Base-by-base conservation (phyloP, 2,888 invertebrate genomes). In the Caenorhabditis doughertyi region DNA sequence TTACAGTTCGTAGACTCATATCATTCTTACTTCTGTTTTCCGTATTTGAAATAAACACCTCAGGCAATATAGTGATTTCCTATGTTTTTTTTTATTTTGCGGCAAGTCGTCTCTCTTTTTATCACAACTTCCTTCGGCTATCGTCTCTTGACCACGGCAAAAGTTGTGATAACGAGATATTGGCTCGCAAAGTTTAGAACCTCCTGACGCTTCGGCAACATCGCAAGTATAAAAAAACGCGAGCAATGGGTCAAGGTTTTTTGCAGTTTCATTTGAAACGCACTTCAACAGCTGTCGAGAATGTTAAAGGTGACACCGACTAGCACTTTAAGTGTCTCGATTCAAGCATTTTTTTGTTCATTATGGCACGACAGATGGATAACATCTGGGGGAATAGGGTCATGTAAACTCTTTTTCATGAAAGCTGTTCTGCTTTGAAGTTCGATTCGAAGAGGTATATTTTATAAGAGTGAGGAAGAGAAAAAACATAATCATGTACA, bases 131-230 rank as follows among this genome's bases (percentile, higher is more conserved):
- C n/a, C n/a, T 70, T 56, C 70, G 42, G 68, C 68, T 55, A 27
- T 56, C 35, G 27, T 23, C 11, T n/a, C 65, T 65, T 71, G 72
- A 72, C 72, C 62, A 60, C 58, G 25, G 29, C 42, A 35, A 32
- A 51, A n/a, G 29, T 42, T 67, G 67, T 39, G 67, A 67, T 44
- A 49, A n/a, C 18, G 29, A 64, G 32, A n/a, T 23, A 25, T 13
- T n/a, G 35, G 25, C 58, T 29, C 32, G 73, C 42, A 53, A 23
- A 29, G 16, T 44, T 47, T 47, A 44, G 64, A 32, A 18, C 67
- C 74, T 74, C 67, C 74, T 74, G 67, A 58, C 74, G 47, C 74
- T 25, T 67, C 47, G 74, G 74, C 74, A 74, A 74, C 74, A 74
- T 74, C 18, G 13, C 13, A 29, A 72, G 53, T 49, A 72, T 53